Conservation (phyloP, 2,797 vertebrate species). For the Intellagama lesueurii region DNA sequence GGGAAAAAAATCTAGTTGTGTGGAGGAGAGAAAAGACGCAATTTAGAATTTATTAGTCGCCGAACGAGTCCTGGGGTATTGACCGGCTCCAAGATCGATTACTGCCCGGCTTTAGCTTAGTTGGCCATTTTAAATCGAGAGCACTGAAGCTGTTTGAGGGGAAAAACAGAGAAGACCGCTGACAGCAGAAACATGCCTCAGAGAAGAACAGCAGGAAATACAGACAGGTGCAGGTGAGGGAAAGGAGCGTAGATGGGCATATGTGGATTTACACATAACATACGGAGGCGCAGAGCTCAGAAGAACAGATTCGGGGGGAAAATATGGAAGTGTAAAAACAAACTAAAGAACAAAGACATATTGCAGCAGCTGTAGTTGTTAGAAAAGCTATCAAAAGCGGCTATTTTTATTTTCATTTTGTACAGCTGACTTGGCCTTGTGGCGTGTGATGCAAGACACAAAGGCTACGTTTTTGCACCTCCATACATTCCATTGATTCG, state of each 20-base stretch:
- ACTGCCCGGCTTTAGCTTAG: conserved; percentile 43
- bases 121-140: conserved; percentile 58
- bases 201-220: background rate
- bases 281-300: background rate
- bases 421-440: background rate
- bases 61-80: conserved; percentile 53
- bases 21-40: conserved; percentile 43
- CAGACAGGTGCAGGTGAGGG: background rate
- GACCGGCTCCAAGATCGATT: conserved; percentile 59
- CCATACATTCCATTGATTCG: too few species aligned
- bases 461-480: too few species aligned
- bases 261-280: background rate
- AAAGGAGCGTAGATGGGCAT: background rate
- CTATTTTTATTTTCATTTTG: background rate
- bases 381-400: background rate
- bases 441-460: background rate
- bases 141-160: conserved; percentile 46
- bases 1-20: conserved; percentile 10
- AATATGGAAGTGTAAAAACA: background rate
- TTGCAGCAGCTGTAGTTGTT: too few species aligned
- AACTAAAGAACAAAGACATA: too few species aligned
- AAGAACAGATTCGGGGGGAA: background rate
- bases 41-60: conserved; percentile 59
- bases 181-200: conserved; percentile 5
- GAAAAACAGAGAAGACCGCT: conserved; percentile 13